These are phyloP conservation scores for Tridacna gigas DNA, from an alignment of 2,888 invertebrate genomes.

Conservation along the genomic window DNA sequence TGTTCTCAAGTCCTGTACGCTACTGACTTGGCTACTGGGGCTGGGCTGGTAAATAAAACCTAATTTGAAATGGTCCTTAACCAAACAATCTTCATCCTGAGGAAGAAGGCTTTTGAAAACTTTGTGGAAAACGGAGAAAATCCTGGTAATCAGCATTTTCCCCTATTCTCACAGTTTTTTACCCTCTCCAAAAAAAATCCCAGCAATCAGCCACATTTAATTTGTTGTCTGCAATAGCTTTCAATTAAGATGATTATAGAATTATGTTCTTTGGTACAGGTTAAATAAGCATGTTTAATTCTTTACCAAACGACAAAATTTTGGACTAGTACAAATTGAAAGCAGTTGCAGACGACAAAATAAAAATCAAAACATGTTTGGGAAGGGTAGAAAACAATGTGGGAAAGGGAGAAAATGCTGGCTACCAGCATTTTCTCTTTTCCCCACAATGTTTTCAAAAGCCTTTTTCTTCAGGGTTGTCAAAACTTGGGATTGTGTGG, in stretches of 20 bases:
- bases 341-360: neutral
- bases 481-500: too few relatives aligned
- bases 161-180: neutral
- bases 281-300: too few relatives aligned
- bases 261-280: too few relatives aligned
- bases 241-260: too few relatives aligned
- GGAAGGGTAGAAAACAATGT: neutral
- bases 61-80: too few relatives aligned
- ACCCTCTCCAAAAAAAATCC: neutral
- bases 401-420: neutral
- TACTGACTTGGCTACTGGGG: too few relatives aligned
- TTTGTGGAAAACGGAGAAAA: neutral
- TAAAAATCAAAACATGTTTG: neutral
- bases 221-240: neutral
- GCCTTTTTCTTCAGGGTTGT: neutral
- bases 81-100: too few relatives aligned
- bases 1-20: too few relatives aligned
- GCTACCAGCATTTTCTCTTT: neutral
- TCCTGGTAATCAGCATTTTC: neutral
- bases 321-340: neutral
- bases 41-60: too few relatives aligned
- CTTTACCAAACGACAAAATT: neutral
- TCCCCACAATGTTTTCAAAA: constrained; percentile 1
- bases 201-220: too few relatives aligned
- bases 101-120: too few relatives aligned